Conservation (phyloP, 2,113 vertebrate species). For the Tringa solitaria region DNA sequence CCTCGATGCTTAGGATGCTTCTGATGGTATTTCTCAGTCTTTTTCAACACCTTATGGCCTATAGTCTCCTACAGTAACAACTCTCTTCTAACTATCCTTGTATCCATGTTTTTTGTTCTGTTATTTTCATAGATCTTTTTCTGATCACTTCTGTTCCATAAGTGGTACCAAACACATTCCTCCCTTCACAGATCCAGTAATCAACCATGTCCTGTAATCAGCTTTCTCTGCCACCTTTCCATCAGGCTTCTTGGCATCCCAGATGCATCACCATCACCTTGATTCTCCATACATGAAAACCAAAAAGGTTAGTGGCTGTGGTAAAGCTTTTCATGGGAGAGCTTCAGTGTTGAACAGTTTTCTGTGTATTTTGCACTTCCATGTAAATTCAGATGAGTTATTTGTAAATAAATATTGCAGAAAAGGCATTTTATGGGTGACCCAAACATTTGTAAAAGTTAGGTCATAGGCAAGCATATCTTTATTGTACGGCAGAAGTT, state of each 20-base stretch:
- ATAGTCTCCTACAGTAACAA: not conserved
- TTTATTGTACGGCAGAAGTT: not conserved
- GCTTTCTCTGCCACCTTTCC: not conserved
- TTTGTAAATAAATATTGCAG: not conserved
- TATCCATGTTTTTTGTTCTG: not conserved
- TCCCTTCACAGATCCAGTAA: not conserved
- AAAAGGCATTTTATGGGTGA: not conserved
- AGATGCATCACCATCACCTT: not conserved
- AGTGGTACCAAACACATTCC: not conserved
- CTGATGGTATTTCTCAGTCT: not conserved
- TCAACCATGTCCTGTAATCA: not conserved
- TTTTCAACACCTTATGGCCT: not conserved
- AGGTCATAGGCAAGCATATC: not conserved
- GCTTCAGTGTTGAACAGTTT: not conserved
- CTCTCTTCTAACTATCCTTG: not conserved
- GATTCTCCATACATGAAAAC: not conserved
- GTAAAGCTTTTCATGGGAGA: not conserved
- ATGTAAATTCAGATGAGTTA: not conserved
- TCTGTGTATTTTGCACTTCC: not conserved
- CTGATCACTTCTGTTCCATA: not conserved
- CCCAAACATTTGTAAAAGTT: not conserved
- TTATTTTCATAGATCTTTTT: not conserved
- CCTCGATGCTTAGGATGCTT: not conserved
- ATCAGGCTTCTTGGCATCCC: accelerated
- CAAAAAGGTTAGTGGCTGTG: not conserved